Conservation (phyloP, 2,113 vertebrate species). For the Ceyx cyanopectus region DNA sequence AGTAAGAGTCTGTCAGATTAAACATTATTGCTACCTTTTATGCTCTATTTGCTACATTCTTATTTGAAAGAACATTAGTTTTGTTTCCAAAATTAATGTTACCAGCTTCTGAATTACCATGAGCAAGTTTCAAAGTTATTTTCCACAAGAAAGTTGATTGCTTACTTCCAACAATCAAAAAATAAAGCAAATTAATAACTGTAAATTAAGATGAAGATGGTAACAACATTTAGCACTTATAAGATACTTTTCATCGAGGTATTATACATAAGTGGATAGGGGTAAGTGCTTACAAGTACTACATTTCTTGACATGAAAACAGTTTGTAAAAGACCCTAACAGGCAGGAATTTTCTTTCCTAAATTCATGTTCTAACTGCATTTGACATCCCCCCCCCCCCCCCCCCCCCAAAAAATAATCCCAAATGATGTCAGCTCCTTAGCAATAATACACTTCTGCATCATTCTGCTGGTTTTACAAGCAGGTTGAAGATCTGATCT, state of each 20-base stretch:
- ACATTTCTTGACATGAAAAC: neutral
- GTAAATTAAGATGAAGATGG: neutral
- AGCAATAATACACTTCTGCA: neutral
- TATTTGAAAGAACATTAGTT: neutral
- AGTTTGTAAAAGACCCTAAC: neutral
- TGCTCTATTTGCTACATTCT: neutral
- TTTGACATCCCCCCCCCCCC: neutral
- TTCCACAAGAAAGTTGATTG: neutral
- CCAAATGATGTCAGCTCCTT: neutral
- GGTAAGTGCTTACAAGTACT: neutral
- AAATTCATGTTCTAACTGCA: neutral
- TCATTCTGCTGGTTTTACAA: neutral
- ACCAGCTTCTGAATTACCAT: neutral
- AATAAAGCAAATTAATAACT: neutral
- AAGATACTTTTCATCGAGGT: neutral
- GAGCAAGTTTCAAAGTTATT: neutral
- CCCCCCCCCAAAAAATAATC: neutral
- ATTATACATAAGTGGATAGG: neutral
- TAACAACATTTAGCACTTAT: neutral
- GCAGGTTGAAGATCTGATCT: neutral
- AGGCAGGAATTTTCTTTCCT: neutral
- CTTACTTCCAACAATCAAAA: neutral
- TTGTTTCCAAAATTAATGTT: neutral
- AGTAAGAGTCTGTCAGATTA: neutral
- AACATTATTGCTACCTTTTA: neutral